Conservation (phyloP, 2,888 invertebrate species). For the Diadromus collaris region DNA sequence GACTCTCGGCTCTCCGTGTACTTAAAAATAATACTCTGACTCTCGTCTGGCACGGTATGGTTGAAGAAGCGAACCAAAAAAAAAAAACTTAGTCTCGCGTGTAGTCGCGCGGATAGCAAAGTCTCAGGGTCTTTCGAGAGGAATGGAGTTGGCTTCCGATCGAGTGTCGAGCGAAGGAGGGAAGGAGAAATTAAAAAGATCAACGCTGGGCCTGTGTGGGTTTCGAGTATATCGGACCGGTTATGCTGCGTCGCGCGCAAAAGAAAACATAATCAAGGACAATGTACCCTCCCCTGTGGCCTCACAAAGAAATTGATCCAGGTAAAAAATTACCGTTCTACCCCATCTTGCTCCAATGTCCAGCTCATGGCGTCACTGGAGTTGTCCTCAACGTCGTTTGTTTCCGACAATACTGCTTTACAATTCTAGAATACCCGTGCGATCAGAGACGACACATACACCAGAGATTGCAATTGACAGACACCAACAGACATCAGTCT, state of each 20-base stretch:
- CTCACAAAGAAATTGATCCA: slow-evolving; percentile 13
- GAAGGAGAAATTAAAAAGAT: slow-evolving; percentile 11
- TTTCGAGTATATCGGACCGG: slow-evolving; percentile 43
- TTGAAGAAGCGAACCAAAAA: slow-evolving; percentile 31
- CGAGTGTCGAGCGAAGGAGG: slow-evolving; percentile 28
- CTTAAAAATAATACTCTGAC: slow-evolving; percentile 57
- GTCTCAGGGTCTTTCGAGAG: slow-evolving; percentile 49
- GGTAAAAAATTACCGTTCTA: too few species aligned
- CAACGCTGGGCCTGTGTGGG: slow-evolving; percentile 28
- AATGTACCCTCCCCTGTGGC: slow-evolving; percentile 52
- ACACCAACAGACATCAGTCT: too few species aligned
- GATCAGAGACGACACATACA: too few species aligned
- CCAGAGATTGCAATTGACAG: too few species aligned
- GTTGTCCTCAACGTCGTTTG: too few species aligned
- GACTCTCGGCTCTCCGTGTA: slow-evolving; percentile 38
- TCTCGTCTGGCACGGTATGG: slow-evolving; percentile 44
- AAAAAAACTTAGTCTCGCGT: slow-evolving; percentile 44
- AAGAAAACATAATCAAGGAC: slow-evolving; percentile 39
- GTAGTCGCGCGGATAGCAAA: slow-evolving; percentile 25
- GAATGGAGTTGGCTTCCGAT: slow-evolving; percentile 53
- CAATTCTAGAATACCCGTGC: too few species aligned
- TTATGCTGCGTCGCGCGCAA: slow-evolving; percentile 1
- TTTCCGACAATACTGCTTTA: too few species aligned
- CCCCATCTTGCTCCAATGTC: too few species aligned
- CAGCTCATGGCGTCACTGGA: too few species aligned